Base-by-base conservation (phyloP, 2,888 invertebrate genomes). In the Epirrhoe tristata region DNA sequence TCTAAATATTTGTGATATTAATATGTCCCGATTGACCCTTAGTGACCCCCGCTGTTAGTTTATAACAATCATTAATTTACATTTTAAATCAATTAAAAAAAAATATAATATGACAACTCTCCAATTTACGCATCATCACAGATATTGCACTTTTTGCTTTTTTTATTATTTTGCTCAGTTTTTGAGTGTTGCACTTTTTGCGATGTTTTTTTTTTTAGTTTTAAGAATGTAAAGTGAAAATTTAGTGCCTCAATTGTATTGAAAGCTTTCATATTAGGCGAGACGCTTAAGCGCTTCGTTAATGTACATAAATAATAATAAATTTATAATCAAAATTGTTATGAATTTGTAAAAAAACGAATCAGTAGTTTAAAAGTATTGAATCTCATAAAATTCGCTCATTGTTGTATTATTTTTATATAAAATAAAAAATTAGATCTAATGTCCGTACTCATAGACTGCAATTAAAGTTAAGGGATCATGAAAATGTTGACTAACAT, bases 191-290 rank as follows among this genome's bases (percentile, higher is more conserved):
- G 52, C 61, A 61, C 60, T 36, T 61, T 66, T 57, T 61, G 54
- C 57, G 53, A 32, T 17, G 17, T 55, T 51, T 52, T 14, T 6
- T 60, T 56, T 54, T n/a, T 43, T 68, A 68, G 64, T 58, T 55
- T 54, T 68, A 68, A 68, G 68, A 58, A 64, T 61, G 50, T 63
- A 63, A 39, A 64, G 68, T 68, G 68, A 65, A 54, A 31, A 60
- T 58, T 48, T 68, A 68, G 68, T 68, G 68, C 68, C 68, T 68
- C 58, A 64, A 56, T 59, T 12, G 43, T 58, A 63, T 63, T 63
- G 48, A 39, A 34, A 67, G 67, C 67, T 64, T 67, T 50, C 46
- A 55, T 48, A 62, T 7, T 46, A 59, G 39, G 39, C 32, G 64
- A 46, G 52, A 32, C 67, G 67, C 60, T 60, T 60, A 39, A 63